A percentile compares a stretch with the other conserved stretches of the same genome.
phyloP scores from a whole-genome alignment of 2,113 vertebrate species.

The Corythaeola cristata region DNA sequence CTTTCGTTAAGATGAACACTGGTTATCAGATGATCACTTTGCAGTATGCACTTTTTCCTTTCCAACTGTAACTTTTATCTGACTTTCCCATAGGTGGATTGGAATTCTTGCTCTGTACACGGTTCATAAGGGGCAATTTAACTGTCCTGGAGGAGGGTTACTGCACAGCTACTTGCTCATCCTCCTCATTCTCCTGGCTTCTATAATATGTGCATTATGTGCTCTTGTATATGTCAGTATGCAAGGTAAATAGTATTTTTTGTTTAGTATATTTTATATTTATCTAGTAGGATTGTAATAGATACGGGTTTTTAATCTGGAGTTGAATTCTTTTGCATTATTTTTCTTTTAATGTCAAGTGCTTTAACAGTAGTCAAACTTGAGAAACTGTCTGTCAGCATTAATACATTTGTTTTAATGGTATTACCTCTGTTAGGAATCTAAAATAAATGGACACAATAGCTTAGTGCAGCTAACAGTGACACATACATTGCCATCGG shows the following conservation, averaged over 20 bases:
- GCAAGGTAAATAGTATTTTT: conserved; percentile 79
- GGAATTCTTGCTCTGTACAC: conserved; percentile 84
- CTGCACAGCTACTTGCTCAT: conserved; percentile 88
- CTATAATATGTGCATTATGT: conserved; percentile 83
- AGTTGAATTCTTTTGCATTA: not conserved
- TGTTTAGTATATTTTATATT: too few relatives aligned
- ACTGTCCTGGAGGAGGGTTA: conserved; percentile 79
- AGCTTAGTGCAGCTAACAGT: not conserved
- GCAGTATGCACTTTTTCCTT: not conserved
- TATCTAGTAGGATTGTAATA: not conserved
- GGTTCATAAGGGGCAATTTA: conserved; percentile 80
- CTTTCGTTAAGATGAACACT: fast-evolving
- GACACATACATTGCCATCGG: not conserved
- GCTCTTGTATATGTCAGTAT: conserved; percentile 90
- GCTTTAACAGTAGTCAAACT: not conserved
- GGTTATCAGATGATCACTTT: fast-evolving
- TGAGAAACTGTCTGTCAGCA: not conserved
- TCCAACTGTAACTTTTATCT: not conserved
- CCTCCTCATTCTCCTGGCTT: conserved; percentile 83
- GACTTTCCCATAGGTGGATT: conserved; percentile 82
- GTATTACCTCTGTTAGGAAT: not conserved
- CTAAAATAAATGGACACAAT: not conserved
- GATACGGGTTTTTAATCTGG: not conserved
- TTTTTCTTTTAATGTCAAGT: too few relatives aligned
- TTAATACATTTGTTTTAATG: not conserved